phyloP scores from a whole-genome alignment of 2,113 vertebrate species.

The Ammospiza caudacuta region DNA sequence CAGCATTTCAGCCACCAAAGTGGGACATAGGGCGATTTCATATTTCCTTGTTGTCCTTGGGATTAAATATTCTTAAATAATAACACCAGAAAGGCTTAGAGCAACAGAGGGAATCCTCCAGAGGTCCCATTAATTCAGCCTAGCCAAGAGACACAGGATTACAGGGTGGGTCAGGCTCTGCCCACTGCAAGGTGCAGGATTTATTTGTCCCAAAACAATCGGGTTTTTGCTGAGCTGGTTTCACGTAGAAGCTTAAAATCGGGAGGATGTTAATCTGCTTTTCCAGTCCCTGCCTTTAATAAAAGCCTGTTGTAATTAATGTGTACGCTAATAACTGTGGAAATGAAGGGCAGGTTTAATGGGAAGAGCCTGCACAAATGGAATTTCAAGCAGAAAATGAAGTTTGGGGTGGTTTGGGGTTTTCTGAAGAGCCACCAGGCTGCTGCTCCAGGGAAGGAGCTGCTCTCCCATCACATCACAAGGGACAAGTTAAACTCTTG shows the following conservation, averaged over 20 bases:
- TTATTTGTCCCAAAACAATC: background rate
- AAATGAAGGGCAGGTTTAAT: background rate
- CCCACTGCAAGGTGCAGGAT: background rate
- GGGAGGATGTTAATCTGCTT: background rate
- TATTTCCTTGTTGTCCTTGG: conserved; percentile 32
- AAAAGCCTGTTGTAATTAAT: background rate
- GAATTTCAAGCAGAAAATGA: background rate
- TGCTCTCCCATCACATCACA: accelerated
- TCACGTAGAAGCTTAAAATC: background rate
- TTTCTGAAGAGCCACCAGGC: background rate
- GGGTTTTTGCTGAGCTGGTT: background rate
- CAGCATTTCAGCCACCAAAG: background rate
- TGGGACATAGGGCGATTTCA: conserved; percentile 6
- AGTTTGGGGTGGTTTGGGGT: background rate
- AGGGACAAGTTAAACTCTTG: accelerated
- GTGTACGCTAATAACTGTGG: background rate
- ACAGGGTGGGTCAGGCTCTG: background rate
- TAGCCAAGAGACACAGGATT: conserved; percentile 22
- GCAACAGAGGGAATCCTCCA: conserved; percentile 45
- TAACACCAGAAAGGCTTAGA: conserved; percentile 53
- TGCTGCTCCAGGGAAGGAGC: background rate
- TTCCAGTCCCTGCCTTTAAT: background rate
- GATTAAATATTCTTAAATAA: conserved; percentile 67
- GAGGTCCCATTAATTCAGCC: conserved; percentile 49
- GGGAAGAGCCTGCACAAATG: background rate